phyloP scores from a whole-genome alignment of 2,797 vertebrate genomes.

The Gephyroberyx darwinii region DNA sequence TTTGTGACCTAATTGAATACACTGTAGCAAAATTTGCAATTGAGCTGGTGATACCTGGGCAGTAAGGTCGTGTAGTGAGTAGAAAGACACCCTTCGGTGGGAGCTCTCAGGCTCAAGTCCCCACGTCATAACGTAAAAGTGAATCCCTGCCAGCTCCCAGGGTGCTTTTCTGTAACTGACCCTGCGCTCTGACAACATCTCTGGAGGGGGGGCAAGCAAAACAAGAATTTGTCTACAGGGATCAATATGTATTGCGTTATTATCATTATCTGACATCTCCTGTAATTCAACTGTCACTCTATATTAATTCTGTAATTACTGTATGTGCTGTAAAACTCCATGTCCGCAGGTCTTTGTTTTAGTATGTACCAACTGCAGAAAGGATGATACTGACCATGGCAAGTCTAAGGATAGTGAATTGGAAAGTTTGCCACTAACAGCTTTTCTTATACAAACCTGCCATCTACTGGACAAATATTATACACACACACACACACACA shows the following conservation, averaged over 20 bases:
- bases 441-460: conserved; percentile 79
- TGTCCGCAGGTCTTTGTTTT: neutral
- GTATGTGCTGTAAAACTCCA: neutral
- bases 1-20: neutral
- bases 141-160: neutral
- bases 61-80: neutral
- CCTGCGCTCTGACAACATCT: neutral
- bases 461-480: conserved; percentile 78
- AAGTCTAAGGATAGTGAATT: neutral
- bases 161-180: neutral
- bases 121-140: neutral
- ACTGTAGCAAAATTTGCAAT: neutral
- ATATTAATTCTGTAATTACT: neutral
- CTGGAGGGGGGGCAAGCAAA: no score
- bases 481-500: no score
- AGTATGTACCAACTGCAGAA: neutral
- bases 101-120: neutral
- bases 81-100: neutral
- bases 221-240: no score
- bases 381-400: neutral
- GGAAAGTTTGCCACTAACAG: neutral
- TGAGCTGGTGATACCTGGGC: neutral
- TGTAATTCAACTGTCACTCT: neutral
- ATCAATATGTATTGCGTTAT: no score
- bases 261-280: neutral